These are phyloP conservation scores for Machimus rusticus DNA, from an alignment of 2,888 invertebrate species.

Conservation along the genomic window DNA sequence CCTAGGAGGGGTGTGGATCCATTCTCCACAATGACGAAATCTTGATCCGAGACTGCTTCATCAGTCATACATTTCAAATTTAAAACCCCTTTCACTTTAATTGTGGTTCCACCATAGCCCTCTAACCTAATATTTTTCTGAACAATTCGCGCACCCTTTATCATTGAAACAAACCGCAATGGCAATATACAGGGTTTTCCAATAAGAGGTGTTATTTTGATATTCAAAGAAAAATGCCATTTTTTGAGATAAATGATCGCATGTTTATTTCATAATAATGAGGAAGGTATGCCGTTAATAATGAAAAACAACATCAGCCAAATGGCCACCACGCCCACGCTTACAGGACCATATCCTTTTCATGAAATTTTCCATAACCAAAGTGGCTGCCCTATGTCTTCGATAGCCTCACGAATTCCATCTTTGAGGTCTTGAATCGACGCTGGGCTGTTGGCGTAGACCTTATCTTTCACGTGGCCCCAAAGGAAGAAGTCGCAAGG, in stretches of 20 bases:
- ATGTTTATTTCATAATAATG: not conserved
- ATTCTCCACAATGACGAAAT: not conserved
- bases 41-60: not conserved
- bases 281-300: not conserved
- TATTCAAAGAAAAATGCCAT: no score
- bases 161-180: not conserved
- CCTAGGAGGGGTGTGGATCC: not conserved
- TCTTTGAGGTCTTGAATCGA: slow-evolving; percentile 9
- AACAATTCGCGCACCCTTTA: no score
- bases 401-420: not conserved
- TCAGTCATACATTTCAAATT: not conserved
- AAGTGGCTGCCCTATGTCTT: not conserved
- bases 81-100: not conserved
- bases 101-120: not conserved
- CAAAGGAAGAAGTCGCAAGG: slow-evolving; percentile 29
- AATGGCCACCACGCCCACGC: not conserved
- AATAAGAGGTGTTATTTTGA: no score
- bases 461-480: slow-evolving; percentile 7
- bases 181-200: not conserved
- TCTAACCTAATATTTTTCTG: not conserved
- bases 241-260: not conserved
- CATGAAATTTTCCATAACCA: not conserved
- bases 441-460: slow-evolving; percentile 19
- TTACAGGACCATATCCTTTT: not conserved
- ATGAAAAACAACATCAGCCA: not conserved